Evolutionary conservation across 2,113 vertebrate species (phyloP).

Genomic region (Vimba vimba): DNA sequence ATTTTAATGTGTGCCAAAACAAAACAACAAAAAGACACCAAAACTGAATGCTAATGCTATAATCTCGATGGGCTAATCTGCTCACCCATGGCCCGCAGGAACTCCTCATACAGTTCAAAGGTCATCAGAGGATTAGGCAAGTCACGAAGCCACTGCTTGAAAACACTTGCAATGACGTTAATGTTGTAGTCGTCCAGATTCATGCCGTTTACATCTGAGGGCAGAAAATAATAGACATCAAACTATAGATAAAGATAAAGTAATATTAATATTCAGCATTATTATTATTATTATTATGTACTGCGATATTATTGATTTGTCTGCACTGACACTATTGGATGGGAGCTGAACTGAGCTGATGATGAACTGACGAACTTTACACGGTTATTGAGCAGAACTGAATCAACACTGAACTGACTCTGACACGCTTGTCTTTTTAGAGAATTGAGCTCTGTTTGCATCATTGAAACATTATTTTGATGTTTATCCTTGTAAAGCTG

Average conservation of each 20-base stretch:
- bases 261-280: too few relatives aligned
- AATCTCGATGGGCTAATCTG: neutral
- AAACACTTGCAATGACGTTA: slow-evolving; percentile 95
- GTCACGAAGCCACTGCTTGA: slow-evolving; percentile 98
- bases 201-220: slow-evolving; percentile 86
- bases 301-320: too few relatives aligned
- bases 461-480: too few relatives aligned
- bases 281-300: too few relatives aligned
- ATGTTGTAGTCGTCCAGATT: slow-evolving; percentile 98
- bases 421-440: too few relatives aligned
- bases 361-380: too few relatives aligned
- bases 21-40: neutral
- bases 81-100: slow-evolving; percentile 94
- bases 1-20: neutral
- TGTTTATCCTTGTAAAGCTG: too few relatives aligned
- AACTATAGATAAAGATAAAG: neutral
- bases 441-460: too few relatives aligned
- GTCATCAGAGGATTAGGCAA: slow-evolving; percentile 98
- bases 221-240: slow-evolving; percentile 4
- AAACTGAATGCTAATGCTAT: neutral
- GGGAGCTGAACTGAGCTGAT: too few relatives aligned
- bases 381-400: too few relatives aligned
- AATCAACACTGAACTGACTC: too few relatives aligned
- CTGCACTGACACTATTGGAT: too few relatives aligned
- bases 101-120: slow-evolving; percentile 97